phyloP scores from a whole-genome alignment of 2,888 invertebrate species.

The Synanthedon myopaeformis region DNA sequence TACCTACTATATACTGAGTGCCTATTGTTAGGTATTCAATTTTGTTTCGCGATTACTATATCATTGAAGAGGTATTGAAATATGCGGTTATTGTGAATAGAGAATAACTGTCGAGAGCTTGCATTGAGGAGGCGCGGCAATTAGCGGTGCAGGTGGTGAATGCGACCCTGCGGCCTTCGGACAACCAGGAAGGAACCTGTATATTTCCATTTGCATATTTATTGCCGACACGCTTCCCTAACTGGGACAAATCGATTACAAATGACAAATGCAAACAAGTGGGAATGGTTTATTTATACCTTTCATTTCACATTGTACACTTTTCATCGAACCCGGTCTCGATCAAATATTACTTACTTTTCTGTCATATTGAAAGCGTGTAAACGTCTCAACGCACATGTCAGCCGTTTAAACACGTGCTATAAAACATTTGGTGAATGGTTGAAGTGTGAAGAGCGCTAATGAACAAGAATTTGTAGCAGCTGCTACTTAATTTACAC shows the following conservation, averaged over 20 bases:
- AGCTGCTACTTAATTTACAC: constrained; percentile 13
- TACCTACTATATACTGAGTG: no score
- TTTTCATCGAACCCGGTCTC: constrained; percentile 17
- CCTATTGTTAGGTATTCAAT: no score
- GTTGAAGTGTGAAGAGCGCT: constrained; percentile 12
- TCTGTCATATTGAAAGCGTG: constrained; percentile 29
- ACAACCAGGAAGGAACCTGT: constrained; percentile 13
- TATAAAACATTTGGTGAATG: constrained; percentile 16
- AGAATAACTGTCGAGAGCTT: constrained; percentile 47
- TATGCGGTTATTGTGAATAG: constrained; percentile 37
- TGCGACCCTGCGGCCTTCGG: constrained; percentile 49
- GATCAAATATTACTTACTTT: constrained; percentile 17
- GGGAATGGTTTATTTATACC: neutral
- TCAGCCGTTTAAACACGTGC: constrained; percentile 14
- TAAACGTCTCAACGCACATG: neutral
- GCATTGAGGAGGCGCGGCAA: constrained; percentile 48
- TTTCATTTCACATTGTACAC: neutral
- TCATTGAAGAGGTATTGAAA: neutral
- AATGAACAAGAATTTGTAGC: constrained; percentile 20
- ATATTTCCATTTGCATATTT: constrained; percentile 45
- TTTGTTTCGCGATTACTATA: neutral
- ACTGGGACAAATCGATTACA: constrained; percentile 27
- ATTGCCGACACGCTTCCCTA: constrained; percentile 35
- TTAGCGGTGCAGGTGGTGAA: constrained; percentile 63
- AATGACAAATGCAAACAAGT: constrained; percentile 23